These are phyloP conservation scores for Nymphicus hollandicus DNA, from an alignment of 2,113 vertebrate genomes.

Conservation along the genomic window DNA sequence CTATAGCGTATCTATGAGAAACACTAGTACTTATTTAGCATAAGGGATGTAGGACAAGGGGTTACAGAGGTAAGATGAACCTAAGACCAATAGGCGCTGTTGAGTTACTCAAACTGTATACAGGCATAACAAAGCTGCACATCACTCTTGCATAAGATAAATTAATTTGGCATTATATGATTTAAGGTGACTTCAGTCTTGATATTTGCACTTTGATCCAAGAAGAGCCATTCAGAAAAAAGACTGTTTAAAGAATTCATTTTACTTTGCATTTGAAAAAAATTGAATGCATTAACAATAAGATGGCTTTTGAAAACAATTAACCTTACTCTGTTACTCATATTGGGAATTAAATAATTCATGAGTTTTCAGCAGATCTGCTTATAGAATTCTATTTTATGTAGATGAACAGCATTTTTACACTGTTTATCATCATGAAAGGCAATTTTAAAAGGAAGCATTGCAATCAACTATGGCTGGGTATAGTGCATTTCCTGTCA, in stretches of 20 bases:
- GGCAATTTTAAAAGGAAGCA: constrained; percentile 50
- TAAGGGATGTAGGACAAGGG: not conserved
- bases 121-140: not conserved
- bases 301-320: constrained; percentile 24
- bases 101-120: not conserved
- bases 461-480: constrained; percentile 64
- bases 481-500: constrained; percentile 74
- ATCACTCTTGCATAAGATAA: not conserved
- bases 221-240: not conserved
- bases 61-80: not conserved
- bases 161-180: not conserved
- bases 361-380: constrained; percentile 46
- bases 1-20: not conserved
- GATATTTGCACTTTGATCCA: not conserved
- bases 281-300: not conserved
- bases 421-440: constrained; percentile 53
- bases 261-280: not conserved
- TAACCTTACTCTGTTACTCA: not conserved
- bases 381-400: constrained; percentile 28
- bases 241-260: not conserved
- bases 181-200: not conserved
- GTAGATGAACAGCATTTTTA: constrained; percentile 50
- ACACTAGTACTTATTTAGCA: not conserved
- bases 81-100: not conserved
- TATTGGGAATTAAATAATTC: not conserved